Base-by-base conservation (phyloP, 2,113 vertebrate genomes). In the Cryptomyrus ogoouensis region DNA sequence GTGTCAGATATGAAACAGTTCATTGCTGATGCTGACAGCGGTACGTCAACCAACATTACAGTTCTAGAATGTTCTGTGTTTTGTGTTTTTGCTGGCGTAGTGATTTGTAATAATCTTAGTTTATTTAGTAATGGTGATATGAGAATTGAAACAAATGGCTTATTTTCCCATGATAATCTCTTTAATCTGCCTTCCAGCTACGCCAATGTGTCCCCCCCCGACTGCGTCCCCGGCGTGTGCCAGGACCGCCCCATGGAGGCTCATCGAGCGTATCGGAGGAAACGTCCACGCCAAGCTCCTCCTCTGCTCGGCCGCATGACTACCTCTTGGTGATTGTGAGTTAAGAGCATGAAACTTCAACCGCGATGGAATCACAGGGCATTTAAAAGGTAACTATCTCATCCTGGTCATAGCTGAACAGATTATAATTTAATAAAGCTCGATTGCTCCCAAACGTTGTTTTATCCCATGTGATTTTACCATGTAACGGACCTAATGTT, bases 111-210 rank as follows among this genome's bases (percentile, higher is more conserved):
- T 80, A 21, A 80, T 17, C 35, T 80, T 80, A 39, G 74, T 80
- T 80, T 35, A 42, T 80, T 39, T 80, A 80, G 74, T 80, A 42
- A 80, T 13, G 74, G 74, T 39, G 35, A 80, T 19, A 42, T 80
- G 74, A 80, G 74, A 80, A 80, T 80, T 80, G 74, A 80, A 80
- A 80, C 74, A 80, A 80, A 80, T 80, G 74, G 74, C 17, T 35
- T 80, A 80, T 80, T 80, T 80, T 80, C 74, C 74, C 35, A 42
- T 80, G 74, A 39, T 80, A 42, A 42, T 42, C 74, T 39, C 74
- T 80, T 80, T 80, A 80, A 80, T 39, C 74, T 80, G 74, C 31
- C 35, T 19, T 42, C 74, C 74, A 77, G 74, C 74, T 42, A 35
- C 35, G 2, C 35, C 74, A 1, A 42, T 6, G 12, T 42, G 17